Evolutionary conservation across 1,140 invertebrate genomes (phyloP).

Genomic region (Drosophila sulfurigaster): DNA sequence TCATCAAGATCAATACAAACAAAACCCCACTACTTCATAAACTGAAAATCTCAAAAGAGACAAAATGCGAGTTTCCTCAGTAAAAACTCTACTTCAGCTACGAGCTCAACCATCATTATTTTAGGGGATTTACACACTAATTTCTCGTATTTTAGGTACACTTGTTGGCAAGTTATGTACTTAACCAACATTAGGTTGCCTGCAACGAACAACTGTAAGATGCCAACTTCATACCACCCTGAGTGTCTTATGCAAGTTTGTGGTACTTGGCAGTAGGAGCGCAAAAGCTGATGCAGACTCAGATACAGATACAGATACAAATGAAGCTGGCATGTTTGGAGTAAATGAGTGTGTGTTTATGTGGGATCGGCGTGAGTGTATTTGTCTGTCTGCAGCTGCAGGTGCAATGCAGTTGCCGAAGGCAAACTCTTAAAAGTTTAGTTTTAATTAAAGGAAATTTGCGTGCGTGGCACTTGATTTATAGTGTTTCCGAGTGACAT

Average conservation of each 20-base stretch:
- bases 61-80: too few relatives aligned
- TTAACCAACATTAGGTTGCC: conserved; percentile 11
- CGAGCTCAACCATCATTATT: conserved; percentile 27
- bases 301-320: conserved; percentile 18
- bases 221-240: conserved; percentile 13
- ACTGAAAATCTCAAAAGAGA: too few relatives aligned
- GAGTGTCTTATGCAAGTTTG: conserved; percentile 28
- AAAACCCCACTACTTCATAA: too few relatives aligned
- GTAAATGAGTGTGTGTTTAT: background rate
- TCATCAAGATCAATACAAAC: too few relatives aligned
- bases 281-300: conserved; percentile 24
- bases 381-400: too few relatives aligned
- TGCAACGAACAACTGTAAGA: conserved; percentile 25
- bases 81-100: conserved; percentile 2
- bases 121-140: conserved; percentile 12
- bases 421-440: conserved; percentile 76
- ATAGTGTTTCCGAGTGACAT: conserved; percentile 67
- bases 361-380: conserved; percentile 16
- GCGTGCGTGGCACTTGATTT: conserved; percentile 80
- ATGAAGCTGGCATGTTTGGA: conserved; percentile 26
- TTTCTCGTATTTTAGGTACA: conserved; percentile 2
- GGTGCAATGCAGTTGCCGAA: conserved; percentile 21
- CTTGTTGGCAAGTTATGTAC: conserved; percentile 36
- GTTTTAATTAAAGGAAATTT: conserved; percentile 83
- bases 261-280: conserved; percentile 21